These are phyloP conservation scores for Agriotes lineatus DNA, from an alignment of 2,888 invertebrate genomes.

Conservation along the genomic window DNA sequence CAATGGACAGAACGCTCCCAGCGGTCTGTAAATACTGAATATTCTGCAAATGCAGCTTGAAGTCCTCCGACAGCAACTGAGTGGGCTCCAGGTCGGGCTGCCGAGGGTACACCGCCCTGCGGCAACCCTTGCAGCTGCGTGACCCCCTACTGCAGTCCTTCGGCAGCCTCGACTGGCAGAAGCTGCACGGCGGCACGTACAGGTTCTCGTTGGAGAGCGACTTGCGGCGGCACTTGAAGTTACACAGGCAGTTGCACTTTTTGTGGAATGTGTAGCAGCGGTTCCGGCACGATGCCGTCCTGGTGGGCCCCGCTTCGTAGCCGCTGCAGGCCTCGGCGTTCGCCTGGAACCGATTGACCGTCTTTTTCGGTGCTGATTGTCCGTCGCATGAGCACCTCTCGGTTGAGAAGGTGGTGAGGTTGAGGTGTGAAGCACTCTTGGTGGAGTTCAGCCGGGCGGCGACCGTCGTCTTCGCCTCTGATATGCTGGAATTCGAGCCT, in stretches of 20 bases:
- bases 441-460: constrained; percentile 67
- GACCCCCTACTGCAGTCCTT: constrained; percentile 55
- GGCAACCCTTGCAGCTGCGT: constrained; percentile 57
- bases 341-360: constrained; percentile 52
- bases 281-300: constrained; percentile 45
- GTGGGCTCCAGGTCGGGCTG: constrained; percentile 71
- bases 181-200: constrained; percentile 66
- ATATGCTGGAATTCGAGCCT: constrained; percentile 66
- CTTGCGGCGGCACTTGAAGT: constrained; percentile 65
- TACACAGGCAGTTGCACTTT: constrained; percentile 57
- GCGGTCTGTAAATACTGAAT: constrained; percentile 81
- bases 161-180: constrained; percentile 63
- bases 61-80: constrained; percentile 78
- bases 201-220: constrained; percentile 75
- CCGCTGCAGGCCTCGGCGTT: constrained; percentile 60
- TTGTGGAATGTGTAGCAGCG: constrained; percentile 56
- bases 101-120: constrained; percentile 61
- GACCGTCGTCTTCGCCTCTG: constrained; percentile 60
- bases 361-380: constrained; percentile 41
- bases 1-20: constrained; percentile 73
- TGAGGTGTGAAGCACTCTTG: constrained; percentile 68
- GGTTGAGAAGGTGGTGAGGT: constrained; percentile 52
- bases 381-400: constrained; percentile 56
- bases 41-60: constrained; percentile 78
- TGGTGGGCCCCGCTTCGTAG: constrained; percentile 62